Percentiles rank a stretch among this genome's conserved stretches.
Evolutionary conservation across 2,797 vertebrate genomes (phyloP).

Genomic region (Echeneis naucrates): DNA sequence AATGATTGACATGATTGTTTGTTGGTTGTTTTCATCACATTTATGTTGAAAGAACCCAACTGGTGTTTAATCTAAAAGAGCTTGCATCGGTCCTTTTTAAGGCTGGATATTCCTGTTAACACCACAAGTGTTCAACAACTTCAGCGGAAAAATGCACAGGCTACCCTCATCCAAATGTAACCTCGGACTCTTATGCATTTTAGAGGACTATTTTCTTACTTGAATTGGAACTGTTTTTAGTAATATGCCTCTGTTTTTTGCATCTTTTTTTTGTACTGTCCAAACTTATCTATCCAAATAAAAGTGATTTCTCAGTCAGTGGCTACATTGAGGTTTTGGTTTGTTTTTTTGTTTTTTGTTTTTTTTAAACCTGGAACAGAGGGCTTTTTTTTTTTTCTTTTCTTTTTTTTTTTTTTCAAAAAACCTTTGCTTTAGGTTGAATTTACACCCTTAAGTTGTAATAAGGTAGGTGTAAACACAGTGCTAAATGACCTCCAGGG

Average conservation of each 20-base stretch:
- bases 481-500: too few relatives aligned
- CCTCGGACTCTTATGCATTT: constrained; percentile 50
- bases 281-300: constrained; percentile 70
- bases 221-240: constrained; percentile 73
- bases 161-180: constrained; percentile 36
- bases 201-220: constrained; percentile 77
- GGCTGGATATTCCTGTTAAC: constrained; percentile 9
- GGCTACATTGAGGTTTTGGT: neutral
- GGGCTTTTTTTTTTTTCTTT: too few relatives aligned
- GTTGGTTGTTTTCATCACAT: constrained; percentile 3
- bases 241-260: constrained; percentile 61
- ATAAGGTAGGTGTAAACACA: too few relatives aligned
- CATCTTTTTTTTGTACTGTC: constrained; percentile 75
- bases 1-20: constrained; percentile 4
- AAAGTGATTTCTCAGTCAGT: constrained; percentile 66
- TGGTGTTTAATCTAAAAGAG: constrained; percentile 8
- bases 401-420: too few relatives aligned
- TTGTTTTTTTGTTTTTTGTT: too few relatives aligned
- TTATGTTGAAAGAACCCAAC: constrained; percentile 1
- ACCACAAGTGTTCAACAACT: constrained; percentile 12
- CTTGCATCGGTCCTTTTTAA: neutral
- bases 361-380: too few relatives aligned
- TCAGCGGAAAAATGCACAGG: constrained; percentile 34
- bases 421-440: too few relatives aligned
- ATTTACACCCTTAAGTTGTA: too few relatives aligned